Conservation (phyloP, 64 coral and sea anemone species). For the Porites lutea region DNA sequence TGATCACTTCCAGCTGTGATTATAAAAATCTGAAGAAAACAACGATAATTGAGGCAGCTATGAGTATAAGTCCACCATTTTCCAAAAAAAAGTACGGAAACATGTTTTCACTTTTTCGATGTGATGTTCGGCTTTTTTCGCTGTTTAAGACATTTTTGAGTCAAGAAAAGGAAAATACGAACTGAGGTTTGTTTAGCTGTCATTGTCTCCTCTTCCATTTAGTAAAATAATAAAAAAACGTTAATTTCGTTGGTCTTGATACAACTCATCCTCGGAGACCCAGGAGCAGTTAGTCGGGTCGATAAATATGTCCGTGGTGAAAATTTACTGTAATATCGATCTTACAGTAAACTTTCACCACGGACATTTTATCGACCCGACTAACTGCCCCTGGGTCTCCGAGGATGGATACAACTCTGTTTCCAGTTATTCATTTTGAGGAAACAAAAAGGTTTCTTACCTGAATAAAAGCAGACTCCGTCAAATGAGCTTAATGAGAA, state of each 20-base stretch:
- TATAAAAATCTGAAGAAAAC: neutral
- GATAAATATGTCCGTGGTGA: no score
- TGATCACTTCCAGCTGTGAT: neutral
- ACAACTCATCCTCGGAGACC: no score
- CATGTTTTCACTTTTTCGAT: neutral
- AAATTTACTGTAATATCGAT: no score
- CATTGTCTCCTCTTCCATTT: neutral
- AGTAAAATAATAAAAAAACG: neutral
- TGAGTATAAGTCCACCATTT: neutral
- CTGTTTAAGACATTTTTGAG: constrained; percentile 1
- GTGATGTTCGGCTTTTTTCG: neutral
- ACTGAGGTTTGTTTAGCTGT: neutral
- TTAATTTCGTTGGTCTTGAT: neutral
- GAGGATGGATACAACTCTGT: neutral
- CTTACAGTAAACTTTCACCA: no score
- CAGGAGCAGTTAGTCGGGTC: no score
- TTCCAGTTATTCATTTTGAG: neutral
- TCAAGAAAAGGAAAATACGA: neutral
- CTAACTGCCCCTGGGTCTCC: no score
- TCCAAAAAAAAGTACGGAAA: neutral
- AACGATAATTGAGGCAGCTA: neutral
- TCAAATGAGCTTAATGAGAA: neutral
- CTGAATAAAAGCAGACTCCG: neutral
- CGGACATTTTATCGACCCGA: no score
- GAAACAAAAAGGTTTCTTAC: neutral